Percentiles rank a stretch among this genome's conserved stretches.
Conservation (phyloP, 2,888 invertebrate species). For the Cistogaster globosa region DNA sequence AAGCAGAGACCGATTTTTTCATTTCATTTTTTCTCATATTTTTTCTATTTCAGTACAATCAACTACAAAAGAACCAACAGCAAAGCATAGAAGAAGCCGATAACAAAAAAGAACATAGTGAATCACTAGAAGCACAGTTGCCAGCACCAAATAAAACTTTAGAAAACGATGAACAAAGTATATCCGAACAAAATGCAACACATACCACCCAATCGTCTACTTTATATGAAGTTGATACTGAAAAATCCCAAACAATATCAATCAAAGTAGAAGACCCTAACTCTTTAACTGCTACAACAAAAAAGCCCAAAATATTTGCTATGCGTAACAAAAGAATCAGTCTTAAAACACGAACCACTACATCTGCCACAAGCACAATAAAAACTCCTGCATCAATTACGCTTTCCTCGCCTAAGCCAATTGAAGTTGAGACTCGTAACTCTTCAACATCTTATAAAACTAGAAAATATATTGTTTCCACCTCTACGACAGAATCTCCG, state of each 20-base stretch:
- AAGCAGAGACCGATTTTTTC: too few species aligned
- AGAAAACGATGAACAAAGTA: slow-evolving; percentile 69
- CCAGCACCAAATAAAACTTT: slow-evolving; percentile 77
- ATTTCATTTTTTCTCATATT: not conserved
- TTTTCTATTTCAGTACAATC: slow-evolving; percentile 44
- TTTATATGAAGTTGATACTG: slow-evolving; percentile 26
- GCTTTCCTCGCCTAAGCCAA: slow-evolving; percentile 31
- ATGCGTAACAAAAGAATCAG: slow-evolving; percentile 46
- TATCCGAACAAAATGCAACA: slow-evolving; percentile 62
- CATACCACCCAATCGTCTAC: slow-evolving; percentile 47
- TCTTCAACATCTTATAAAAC: slow-evolving; percentile 29
- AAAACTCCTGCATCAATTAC: slow-evolving; percentile 25
- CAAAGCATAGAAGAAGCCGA: slow-evolving; percentile 66
- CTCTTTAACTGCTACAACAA: slow-evolving; percentile 40
- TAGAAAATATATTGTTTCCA: slow-evolving; percentile 73
- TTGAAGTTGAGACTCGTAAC: slow-evolving; percentile 1
- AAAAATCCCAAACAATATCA: slow-evolving; percentile 20
- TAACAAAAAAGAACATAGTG: slow-evolving; percentile 52
- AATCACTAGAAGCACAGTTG: slow-evolving; percentile 80
- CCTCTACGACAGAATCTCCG: slow-evolving; percentile 75
- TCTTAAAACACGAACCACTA: slow-evolving; percentile 40
- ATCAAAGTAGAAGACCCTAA: slow-evolving; percentile 22
- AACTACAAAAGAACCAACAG: slow-evolving; percentile 47
- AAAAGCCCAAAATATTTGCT: slow-evolving; percentile 52
- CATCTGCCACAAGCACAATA: slow-evolving; percentile 31